Conservation (phyloP, 2,888 invertebrate genomes). For the Esperia sulphurella region DNA sequence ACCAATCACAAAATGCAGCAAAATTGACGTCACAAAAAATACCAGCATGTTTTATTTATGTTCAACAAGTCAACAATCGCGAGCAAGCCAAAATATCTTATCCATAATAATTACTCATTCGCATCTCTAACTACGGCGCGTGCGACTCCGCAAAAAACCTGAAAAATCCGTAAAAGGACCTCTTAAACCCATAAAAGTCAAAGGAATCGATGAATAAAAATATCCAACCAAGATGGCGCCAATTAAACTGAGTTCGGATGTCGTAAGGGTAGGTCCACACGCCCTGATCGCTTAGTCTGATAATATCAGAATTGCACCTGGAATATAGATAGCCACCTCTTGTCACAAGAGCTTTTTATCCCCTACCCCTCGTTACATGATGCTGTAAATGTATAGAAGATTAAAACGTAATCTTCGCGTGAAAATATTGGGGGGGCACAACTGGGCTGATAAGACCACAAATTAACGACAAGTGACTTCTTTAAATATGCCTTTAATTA, state of each 20-base stretch:
- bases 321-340: neutral
- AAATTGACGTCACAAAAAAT: neutral
- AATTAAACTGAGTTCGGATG: slow-evolving; percentile 51
- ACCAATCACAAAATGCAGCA: too few relatives aligned
- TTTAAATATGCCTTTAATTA: too few relatives aligned
- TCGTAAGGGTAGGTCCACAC: slow-evolving; percentile 10
- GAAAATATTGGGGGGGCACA: too few relatives aligned
- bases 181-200: slow-evolving; percentile 23
- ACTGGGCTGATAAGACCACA: too few relatives aligned
- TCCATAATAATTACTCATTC: slow-evolving; percentile 60
- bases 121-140: slow-evolving; percentile 32
- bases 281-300: neutral
- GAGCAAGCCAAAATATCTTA: slow-evolving; percentile 19
- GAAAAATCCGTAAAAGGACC: slow-evolving; percentile 41
- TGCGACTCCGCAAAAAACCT: slow-evolving; percentile 31
- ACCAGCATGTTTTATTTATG: slow-evolving; percentile 1
- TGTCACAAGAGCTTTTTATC: too few relatives aligned
- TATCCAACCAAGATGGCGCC: slow-evolving; percentile 18
- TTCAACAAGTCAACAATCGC: neutral
- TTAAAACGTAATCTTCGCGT: too few relatives aligned
- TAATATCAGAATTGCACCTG: neutral
- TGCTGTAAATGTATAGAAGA: too few relatives aligned
- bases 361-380: too few relatives aligned
- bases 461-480: too few relatives aligned
- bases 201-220: slow-evolving; percentile 21